Base-by-base conservation (phyloP, 1,140 invertebrate genomes). In the Dreissena rostriformis region DNA sequence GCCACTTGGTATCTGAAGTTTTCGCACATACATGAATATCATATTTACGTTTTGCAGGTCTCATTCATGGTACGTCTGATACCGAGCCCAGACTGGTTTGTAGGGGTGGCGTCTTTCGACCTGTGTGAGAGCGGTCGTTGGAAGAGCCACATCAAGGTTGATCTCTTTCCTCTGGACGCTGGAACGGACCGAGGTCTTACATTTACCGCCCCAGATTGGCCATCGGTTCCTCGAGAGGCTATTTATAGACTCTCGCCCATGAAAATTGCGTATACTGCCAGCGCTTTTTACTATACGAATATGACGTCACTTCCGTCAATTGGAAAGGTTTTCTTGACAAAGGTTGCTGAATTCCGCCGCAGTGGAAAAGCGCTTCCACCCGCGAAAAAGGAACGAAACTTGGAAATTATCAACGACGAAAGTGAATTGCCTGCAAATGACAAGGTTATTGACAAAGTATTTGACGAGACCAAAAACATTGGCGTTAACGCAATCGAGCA, bases 71-170 rank as follows among this genome's bases (percentile, higher is more conserved):
- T 90, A 55, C 90, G 89, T 76, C 86, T 92, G 12, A 79, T 90
- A 19, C 91, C 91, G 19, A 92, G 91, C 73, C 91, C 91, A 0
- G 91, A 92, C 66, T 92, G 91, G 91, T 91, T 91, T 72, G 88
- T 91, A 26, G 91, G 91, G 0, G 68, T 92, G 1, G 82, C 85
- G 61, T 83, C 82, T 52, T 79, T 89, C 61, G 86, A 91, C 22
- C 88, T 92, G 0, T 90, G 89, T 77, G 75, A 84, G 19, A 82
- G 85, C 6, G 88, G 87, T 8, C 75, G 88, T 52, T 92, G 91
- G 91, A 84, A 82, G 49, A 82, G 74, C 22, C 68, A 86, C 15
- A 79, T 87, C 0, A 81, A 80, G 29, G 22, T 89, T 8, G 84
- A 91, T 49, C 77, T 92, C 5, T 77, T 57, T 22, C 91, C 90